Conservation (phyloP, 2,888 invertebrate genomes). For the Andrena haemorrhoa region DNA sequence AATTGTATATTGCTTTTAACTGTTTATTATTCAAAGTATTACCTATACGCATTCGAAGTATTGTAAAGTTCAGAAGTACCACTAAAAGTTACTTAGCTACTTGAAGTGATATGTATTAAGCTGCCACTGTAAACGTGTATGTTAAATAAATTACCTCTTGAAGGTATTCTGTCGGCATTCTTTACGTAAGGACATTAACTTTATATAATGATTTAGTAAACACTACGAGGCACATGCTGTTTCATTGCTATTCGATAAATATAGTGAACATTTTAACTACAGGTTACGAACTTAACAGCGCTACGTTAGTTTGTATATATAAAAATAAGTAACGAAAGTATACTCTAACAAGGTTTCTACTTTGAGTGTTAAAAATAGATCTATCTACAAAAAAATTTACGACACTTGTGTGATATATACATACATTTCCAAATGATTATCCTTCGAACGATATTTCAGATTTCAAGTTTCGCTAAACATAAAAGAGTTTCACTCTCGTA, state of each 20-base stretch:
- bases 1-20: slow-evolving; percentile 30
- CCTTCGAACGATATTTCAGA: slow-evolving; percentile 40
- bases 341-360: slow-evolving; percentile 56
- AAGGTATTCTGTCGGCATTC: slow-evolving; percentile 50
- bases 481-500: slow-evolving; percentile 48
- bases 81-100: slow-evolving; percentile 67
- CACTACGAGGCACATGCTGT: slow-evolving; percentile 75
- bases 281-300: slow-evolving; percentile 51
- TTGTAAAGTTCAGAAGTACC: slow-evolving; percentile 68
- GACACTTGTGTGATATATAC: slow-evolving; percentile 55
- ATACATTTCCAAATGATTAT: slow-evolving; percentile 61
- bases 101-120: slow-evolving; percentile 75
- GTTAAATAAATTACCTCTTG: slow-evolving; percentile 77
- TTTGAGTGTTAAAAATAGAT: slow-evolving; percentile 59
- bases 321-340: slow-evolving; percentile 67
- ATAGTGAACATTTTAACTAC: slow-evolving; percentile 63
- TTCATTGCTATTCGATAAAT: slow-evolving; percentile 69
- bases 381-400: slow-evolving; percentile 70
- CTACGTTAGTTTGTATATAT: slow-evolving; percentile 62
- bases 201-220: slow-evolving; percentile 65
- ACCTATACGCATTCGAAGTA: slow-evolving; percentile 69
- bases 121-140: slow-evolving; percentile 75
- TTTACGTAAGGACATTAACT: slow-evolving; percentile 63
- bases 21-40: slow-evolving; percentile 65
- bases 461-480: slow-evolving; percentile 38